A percentile compares a stretch with the other conserved stretches of the same genome.
Evolutionary conservation across 2,113 vertebrate species (phyloP).

Genomic region (Onychorhynchus coronatus): DNA sequence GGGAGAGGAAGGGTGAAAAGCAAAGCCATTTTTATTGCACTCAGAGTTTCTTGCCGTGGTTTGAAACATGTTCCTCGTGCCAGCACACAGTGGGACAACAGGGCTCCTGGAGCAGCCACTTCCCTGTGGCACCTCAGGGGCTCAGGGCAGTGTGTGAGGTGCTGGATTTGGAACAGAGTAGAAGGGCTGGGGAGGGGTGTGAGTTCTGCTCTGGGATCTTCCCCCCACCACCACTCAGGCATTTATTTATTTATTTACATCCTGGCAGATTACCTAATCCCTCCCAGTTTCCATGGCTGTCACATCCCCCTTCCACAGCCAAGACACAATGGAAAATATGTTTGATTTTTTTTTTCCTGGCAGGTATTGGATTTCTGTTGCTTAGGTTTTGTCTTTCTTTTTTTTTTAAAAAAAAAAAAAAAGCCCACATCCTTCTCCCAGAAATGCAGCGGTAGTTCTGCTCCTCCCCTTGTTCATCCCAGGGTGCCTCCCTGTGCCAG

Average conservation of each 20-base stretch:
- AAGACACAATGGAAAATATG: slow-evolving; percentile 28
- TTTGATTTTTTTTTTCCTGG: slow-evolving; percentile 44
- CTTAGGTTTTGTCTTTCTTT: neutral
- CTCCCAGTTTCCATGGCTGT: slow-evolving; percentile 50
- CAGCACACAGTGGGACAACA: neutral
- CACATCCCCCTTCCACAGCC: slow-evolving; percentile 30
- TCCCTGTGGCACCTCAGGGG: neutral
- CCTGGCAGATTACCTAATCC: neutral
- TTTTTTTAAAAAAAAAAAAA: neutral
- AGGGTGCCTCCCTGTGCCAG: neutral
- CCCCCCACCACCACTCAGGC: neutral
- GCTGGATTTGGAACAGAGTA: neutral
- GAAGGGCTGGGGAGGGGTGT: neutral
- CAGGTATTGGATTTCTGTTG: neutral
- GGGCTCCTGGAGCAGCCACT: neutral
- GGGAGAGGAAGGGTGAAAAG: neutral
- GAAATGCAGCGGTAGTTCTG: neutral
- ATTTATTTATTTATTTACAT: neutral
- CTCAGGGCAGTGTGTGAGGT: neutral
- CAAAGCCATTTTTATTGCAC: neutral
- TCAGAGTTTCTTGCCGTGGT: neutral
- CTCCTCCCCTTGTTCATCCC: neutral
- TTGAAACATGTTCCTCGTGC: neutral
- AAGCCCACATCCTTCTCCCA: neutral
- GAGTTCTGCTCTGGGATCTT: neutral